phyloP scores from a whole-genome alignment of 2,797 vertebrate species.

The Coluber constrictor region DNA sequence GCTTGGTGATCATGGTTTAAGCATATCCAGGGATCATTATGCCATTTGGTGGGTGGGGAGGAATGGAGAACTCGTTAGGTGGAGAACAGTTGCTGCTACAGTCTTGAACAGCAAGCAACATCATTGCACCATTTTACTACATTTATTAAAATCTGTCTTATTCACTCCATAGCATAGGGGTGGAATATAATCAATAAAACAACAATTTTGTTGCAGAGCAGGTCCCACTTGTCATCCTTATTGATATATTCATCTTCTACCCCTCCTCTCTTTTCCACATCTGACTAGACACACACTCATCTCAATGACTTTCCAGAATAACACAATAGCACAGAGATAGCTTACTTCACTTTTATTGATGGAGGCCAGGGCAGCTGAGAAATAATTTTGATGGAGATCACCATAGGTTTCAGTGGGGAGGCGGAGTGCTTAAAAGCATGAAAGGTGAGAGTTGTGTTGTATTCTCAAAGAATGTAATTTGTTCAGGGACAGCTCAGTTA shows the following conservation, averaged over 20 bases:
- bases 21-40: background rate
- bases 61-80: background rate
- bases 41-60: background rate
- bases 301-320: slow-evolving; percentile 21
- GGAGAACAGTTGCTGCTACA: background rate
- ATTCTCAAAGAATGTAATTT: slow-evolving; percentile 57
- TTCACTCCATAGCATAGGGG: background rate
- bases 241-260: slow-evolving; percentile 8
- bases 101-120: background rate
- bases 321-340: background rate
- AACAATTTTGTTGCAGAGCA: background rate
- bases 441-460: slow-evolving; percentile 52
- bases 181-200: background rate
- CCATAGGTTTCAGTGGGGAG: slow-evolving; percentile 31
- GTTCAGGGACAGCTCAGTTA: slow-evolving; percentile 53
- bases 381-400: slow-evolving; percentile 8
- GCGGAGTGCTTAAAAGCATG: slow-evolving; percentile 45
- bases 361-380: background rate
- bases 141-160: background rate
- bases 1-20: background rate
- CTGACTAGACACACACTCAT: slow-evolving; percentile 23
- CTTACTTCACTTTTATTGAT: background rate
- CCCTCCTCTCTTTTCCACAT: background rate
- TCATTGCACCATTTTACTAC: background rate
- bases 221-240: background rate